Evolutionary conservation across 2,888 invertebrate genomes (phyloP).

Genomic region (Epinotia nisella): DNA sequence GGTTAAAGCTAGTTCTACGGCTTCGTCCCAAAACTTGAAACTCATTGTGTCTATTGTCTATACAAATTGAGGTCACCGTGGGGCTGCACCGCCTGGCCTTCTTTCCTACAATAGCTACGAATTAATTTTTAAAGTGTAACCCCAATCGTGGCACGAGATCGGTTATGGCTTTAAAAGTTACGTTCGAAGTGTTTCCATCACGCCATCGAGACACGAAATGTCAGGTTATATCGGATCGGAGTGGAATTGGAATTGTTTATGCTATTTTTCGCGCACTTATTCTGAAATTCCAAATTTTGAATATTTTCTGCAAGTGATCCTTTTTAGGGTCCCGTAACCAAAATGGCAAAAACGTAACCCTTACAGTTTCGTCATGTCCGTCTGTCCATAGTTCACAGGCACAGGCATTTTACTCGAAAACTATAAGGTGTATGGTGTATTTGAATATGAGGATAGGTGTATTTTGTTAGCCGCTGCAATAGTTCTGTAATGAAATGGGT

Average conservation of each 20-base stretch:
- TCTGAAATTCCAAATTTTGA: no score
- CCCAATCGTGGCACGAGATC: slow-evolving; percentile 48
- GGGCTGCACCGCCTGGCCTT: slow-evolving; percentile 26
- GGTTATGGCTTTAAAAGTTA: slow-evolving; percentile 55
- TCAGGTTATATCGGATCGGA: slow-evolving; percentile 48
- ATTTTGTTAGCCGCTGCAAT: no score
- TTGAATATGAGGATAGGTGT: no score
- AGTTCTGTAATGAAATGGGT: no score
- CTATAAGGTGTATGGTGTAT: no score
- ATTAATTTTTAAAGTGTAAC: slow-evolving; percentile 41
- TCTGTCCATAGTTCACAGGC: no score
- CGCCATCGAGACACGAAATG: slow-evolving; percentile 64
- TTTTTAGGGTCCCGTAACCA: no score
- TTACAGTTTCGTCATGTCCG: no score
- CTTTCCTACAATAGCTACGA: slow-evolving; percentile 32
- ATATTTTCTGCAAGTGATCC: no score
- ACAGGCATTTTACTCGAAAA: no score
- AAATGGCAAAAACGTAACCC: no score
- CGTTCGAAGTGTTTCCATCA: slow-evolving; percentile 57
- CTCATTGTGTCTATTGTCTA: slow-evolving; percentile 4
- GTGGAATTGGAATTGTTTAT: background rate
- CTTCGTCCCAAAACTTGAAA: slow-evolving; percentile 3
- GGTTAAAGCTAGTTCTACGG: background rate
- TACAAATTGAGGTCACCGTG: slow-evolving; percentile 9
- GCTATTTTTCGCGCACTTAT: no score